A percentile compares a stretch with the other conserved stretches of the same genome.
Conservation (phyloP, 2,888 invertebrate species). For the Cremastinae sp. region DNA sequence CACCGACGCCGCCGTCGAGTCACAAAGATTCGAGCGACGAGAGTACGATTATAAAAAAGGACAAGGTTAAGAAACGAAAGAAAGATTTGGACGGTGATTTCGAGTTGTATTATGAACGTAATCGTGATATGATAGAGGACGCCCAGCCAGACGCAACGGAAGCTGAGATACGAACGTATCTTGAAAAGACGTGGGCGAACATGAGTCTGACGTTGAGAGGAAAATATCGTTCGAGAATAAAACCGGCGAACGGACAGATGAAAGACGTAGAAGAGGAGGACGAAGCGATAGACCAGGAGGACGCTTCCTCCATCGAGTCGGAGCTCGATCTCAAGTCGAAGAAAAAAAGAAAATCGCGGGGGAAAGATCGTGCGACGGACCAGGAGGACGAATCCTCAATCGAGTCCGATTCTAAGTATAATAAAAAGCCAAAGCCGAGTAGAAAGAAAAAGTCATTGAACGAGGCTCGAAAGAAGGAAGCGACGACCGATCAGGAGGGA, state of each 20-base stretch:
- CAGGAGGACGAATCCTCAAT: constrained; percentile 62
- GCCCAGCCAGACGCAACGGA: constrained; percentile 81
- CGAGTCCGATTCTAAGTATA: constrained; percentile 63
- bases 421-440: constrained; percentile 63
- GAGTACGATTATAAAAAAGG: constrained; percentile 65
- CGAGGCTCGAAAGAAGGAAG: constrained; percentile 47
- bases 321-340: constrained; percentile 58
- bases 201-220: constrained; percentile 75
- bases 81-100: constrained; percentile 77
- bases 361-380: constrained; percentile 57
- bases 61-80: constrained; percentile 59
- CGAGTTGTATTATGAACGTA: constrained; percentile 81
- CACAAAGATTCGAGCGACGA: constrained; percentile 72
- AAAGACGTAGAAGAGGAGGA: constrained; percentile 28
- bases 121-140: constrained; percentile 81
- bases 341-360: constrained; percentile 30
- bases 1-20: constrained; percentile 73
- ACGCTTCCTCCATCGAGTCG: constrained; percentile 61
- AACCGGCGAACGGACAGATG: not conserved
- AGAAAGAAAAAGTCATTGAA: constrained; percentile 60
- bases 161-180: constrained; percentile 80
- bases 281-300: constrained; percentile 61
- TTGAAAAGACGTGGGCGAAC: constrained; percentile 82
- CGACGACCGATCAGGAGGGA: constrained; percentile 65
- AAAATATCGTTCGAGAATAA: constrained; percentile 58